Percentiles rank a stretch among this genome's conserved stretches.
phyloP scores from a whole-genome alignment of 1,140 invertebrate genomes.

The Drepana arcuata region DNA sequence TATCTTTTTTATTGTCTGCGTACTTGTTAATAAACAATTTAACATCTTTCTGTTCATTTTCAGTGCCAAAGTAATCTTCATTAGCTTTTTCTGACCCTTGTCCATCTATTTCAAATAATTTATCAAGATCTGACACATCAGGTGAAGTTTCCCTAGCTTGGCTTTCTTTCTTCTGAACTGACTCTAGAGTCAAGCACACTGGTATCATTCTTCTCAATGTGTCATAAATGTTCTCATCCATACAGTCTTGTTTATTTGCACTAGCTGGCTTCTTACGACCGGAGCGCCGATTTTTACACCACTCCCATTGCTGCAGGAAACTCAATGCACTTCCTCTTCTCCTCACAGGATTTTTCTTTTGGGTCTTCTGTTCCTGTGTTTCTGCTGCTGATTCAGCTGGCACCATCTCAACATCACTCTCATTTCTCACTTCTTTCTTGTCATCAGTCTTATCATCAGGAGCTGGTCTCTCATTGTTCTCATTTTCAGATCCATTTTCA shows the following conservation, averaged over 20 bases:
- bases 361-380: conserved; percentile 48
- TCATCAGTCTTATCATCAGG: conserved; percentile 48
- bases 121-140: conserved; percentile 77
- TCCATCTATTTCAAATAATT: conserved; percentile 75
- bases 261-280: conserved; percentile 72
- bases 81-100: conserved; percentile 72
- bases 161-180: conserved; percentile 52
- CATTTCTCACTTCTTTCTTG: conserved; percentile 61
- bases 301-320: conserved; percentile 80
- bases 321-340: conserved; percentile 78
- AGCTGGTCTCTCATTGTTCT: conserved; percentile 57
- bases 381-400: conserved; percentile 17
- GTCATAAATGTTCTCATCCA: conserved; percentile 76
- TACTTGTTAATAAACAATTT: conserved; percentile 75
- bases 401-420: conserved; percentile 45
- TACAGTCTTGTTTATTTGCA: conserved; percentile 50
- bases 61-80: conserved; percentile 76
- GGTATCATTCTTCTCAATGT: conserved; percentile 76
- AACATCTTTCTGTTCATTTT: conserved; percentile 77
- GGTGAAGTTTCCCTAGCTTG: conserved; percentile 73
- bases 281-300: conserved; percentile 81
- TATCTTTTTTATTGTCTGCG: conserved; percentile 67
- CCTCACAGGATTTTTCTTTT: conserved; percentile 73
- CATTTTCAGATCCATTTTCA: conserved; percentile 48
- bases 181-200: conserved; percentile 41